phyloP scores from a whole-genome alignment of 2,113 vertebrate genomes.

The Fulica atra region DNA sequence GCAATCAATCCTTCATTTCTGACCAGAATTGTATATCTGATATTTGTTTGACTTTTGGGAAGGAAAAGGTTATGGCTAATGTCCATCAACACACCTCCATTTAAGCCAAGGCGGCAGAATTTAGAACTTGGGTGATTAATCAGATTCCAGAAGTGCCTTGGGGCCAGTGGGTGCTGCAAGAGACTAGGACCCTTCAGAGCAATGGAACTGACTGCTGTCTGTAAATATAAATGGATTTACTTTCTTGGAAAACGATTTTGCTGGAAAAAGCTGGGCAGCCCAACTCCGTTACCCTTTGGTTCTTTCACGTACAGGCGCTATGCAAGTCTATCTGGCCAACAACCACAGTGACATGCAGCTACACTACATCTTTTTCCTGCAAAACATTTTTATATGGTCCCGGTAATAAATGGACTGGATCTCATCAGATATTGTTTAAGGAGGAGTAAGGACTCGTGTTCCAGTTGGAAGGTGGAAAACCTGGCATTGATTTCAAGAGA shows the following conservation, averaged over 20 bases:
- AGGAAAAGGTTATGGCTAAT: background rate
- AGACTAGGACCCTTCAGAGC: background rate
- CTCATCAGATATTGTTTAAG: background rate
- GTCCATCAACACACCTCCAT: background rate
- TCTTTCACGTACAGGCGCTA: background rate
- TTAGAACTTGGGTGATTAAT: background rate
- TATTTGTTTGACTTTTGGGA: conserved; percentile 1
- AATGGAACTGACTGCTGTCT: background rate
- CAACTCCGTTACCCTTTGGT: fast-evolving
- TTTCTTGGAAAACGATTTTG: background rate
- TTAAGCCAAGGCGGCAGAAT: background rate
- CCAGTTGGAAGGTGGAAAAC: background rate
- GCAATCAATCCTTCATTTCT: conserved; percentile 10
- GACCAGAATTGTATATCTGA: background rate
- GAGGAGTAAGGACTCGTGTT: background rate
- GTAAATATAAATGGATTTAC: background rate
- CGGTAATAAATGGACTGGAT: background rate
- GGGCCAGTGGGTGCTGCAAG: background rate
- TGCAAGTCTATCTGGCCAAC: background rate
- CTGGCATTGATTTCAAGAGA: background rate
- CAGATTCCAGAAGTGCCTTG: background rate
- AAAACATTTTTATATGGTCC: background rate
- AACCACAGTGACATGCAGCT: background rate
- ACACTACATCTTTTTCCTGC: background rate
- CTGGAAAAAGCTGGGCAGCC: background rate